Evolutionary conservation across 2,888 invertebrate species (phyloP).

Genomic region (Candidula unifasciata): DNA sequence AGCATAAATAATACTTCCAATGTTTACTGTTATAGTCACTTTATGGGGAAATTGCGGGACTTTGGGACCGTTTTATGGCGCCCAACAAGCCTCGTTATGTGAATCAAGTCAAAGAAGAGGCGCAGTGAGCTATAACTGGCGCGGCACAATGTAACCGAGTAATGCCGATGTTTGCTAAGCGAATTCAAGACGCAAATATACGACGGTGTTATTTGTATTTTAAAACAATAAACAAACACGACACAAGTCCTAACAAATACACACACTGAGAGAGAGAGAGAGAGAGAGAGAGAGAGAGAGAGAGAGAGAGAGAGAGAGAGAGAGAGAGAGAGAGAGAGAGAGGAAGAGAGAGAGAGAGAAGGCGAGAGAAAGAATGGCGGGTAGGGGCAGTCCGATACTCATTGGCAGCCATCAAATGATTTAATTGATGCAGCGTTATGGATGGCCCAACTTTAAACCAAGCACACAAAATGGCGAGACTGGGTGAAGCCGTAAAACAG

Average conservation of each 20-base stretch:
- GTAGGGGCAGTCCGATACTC: no score
- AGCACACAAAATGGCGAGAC: no score
- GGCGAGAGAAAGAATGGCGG: no score
- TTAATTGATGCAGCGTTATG: no score
- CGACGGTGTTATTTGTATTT: background rate
- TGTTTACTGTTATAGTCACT: constrained; percentile 33
- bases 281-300: background rate
- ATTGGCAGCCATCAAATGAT: no score
- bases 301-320: background rate
- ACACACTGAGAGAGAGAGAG: background rate
- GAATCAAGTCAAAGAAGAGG: background rate
- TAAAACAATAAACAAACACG: background rate
- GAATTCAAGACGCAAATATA: background rate
- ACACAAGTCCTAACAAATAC: background rate
- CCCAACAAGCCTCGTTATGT: constrained; percentile 4
- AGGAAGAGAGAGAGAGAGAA: background rate
- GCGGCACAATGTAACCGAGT: background rate
- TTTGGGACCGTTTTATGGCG: constrained; percentile 19
- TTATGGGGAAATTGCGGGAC: constrained; percentile 1
- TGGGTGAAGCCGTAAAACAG: background rate
- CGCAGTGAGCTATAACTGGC: constrained; percentile 5
- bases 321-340: background rate
- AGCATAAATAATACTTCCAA: constrained; percentile 21
- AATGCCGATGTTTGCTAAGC: constrained; percentile 20
- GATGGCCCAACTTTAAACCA: no score